Conservation (phyloP, 2,113 vertebrate genomes). For the Petromus typicus region DNA sequence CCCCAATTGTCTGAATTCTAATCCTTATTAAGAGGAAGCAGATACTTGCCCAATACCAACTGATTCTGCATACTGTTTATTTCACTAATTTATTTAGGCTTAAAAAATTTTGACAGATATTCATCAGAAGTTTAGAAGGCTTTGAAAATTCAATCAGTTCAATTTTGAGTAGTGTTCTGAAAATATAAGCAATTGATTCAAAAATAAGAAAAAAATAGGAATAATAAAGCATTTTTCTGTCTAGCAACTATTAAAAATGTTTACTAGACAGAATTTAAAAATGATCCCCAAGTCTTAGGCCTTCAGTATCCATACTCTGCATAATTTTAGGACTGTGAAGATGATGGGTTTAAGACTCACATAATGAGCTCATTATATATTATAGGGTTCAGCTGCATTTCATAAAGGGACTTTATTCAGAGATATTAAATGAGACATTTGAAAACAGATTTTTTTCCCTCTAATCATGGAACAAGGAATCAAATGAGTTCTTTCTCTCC, state of each 20-base stretch:
- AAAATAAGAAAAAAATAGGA: not conserved
- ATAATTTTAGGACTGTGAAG: not conserved
- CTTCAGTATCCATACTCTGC: not conserved
- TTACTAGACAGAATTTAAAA: not conserved
- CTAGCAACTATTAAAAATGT: not conserved
- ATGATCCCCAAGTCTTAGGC: not conserved
- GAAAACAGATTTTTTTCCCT: not conserved
- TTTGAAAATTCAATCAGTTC: conserved; percentile 26
- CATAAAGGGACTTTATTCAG: not conserved
- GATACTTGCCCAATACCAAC: not conserved
- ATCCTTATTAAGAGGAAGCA: not conserved
- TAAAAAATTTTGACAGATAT: not conserved
- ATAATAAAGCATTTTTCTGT: not conserved
- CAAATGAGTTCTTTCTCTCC: not conserved
- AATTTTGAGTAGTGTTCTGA: not conserved
- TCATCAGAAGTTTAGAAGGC: not conserved
- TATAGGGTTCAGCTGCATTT: not conserved
- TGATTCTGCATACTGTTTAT: not conserved
- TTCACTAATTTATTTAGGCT: conserved; percentile 3
- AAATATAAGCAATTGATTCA: not conserved
- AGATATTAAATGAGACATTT: not conserved
- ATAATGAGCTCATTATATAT: not conserved
- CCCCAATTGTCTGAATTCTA: not conserved
- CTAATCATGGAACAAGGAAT: not conserved
- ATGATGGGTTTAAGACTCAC: not conserved